phyloP scores from a whole-genome alignment of 2,113 vertebrate species.

The Urocitellus parryii region DNA sequence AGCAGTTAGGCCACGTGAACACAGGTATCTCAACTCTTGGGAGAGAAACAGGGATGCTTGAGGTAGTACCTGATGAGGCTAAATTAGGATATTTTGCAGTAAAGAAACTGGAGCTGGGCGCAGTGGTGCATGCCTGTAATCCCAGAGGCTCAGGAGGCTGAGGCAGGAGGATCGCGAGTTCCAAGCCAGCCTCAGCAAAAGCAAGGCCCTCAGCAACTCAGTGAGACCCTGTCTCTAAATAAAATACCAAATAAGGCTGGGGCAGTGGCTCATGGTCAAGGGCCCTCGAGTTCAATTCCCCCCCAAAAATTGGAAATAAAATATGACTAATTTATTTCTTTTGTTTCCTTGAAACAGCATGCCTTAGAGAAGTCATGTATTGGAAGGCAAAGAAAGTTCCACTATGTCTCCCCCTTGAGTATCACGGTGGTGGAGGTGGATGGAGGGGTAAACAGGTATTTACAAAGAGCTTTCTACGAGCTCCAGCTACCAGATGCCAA shows the following conservation, averaged over 20 bases:
- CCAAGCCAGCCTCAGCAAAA: too few relatives aligned
- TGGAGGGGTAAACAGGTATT: background rate
- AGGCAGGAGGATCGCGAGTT: too few relatives aligned
- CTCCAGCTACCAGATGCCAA: background rate
- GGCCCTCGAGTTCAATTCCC: too few relatives aligned
- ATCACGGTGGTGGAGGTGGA: background rate
- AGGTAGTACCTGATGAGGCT: background rate
- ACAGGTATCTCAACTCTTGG: background rate
- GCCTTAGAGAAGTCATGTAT: background rate
- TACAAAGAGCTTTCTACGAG: conserved; percentile 17
- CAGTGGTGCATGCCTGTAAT: too few relatives aligned
- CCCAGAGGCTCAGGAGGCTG: too few relatives aligned
- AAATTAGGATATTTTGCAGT: background rate
- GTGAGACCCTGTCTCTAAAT: too few relatives aligned
- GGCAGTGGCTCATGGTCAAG: too few relatives aligned
- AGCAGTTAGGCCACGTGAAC: background rate
- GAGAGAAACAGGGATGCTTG: background rate
- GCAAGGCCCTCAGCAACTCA: too few relatives aligned
- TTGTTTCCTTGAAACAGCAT: conserved; percentile 10
- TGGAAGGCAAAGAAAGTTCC: background rate
- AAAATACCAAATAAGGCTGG: too few relatives aligned
- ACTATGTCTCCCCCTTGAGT: background rate
- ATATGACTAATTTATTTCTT: background rate
- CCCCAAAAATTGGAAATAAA: background rate
- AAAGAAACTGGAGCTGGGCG: background rate